Evolutionary conservation across 2,113 vertebrate genomes (phyloP).

Genomic region (Scomber colias): DNA sequence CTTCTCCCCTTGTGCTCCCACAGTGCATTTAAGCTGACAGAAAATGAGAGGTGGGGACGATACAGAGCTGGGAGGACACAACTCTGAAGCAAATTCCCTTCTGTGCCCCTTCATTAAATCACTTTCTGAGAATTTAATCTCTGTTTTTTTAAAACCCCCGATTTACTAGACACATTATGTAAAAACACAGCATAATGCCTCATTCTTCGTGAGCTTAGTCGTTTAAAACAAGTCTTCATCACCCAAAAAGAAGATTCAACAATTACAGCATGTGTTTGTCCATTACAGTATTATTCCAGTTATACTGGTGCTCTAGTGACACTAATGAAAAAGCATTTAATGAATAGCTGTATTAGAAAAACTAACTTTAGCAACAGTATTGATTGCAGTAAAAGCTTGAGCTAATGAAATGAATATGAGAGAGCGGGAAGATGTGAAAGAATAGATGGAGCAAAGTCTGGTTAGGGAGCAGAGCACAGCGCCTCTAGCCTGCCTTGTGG

Average conservation of each 20-base stretch:
- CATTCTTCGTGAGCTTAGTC: conserved; percentile 34
- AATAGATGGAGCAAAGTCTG: conserved; percentile 65
- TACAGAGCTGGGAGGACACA: conserved; percentile 16
- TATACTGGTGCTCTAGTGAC: conserved; percentile 68
- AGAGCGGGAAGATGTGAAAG: conserved; percentile 68
- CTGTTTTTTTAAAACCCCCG: conserved; percentile 39
- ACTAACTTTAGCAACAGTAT: conserved; percentile 77
- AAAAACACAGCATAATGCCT: conserved; percentile 53
- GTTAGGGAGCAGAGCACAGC: conserved; percentile 66
- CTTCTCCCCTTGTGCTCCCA: conserved; percentile 40
- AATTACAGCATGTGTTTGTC: conserved; percentile 71
- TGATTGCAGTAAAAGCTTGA: conserved; percentile 80
- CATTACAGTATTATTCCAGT: conserved; percentile 75
- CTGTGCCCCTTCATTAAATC: conserved; percentile 33
- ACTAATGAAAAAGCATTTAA: conserved; percentile 82
- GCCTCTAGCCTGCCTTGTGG: conserved; percentile 80
- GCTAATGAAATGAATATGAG: conserved; percentile 82
- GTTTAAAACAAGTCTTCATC: conserved; percentile 53
- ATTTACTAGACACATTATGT: conserved; percentile 56
- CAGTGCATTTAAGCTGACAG: conserved; percentile 46
- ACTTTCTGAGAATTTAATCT: conserved; percentile 51
- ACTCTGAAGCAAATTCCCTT: conserved; percentile 28
- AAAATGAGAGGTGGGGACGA: conserved; percentile 39
- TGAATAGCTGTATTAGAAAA: conserved; percentile 75
- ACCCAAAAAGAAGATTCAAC: conserved; percentile 36